Percentiles rank a stretch among this genome's conserved stretches.
These are phyloP conservation scores for Drosophila lutescens DNA, from an alignment of 2,888 invertebrate species.

Conservation along the genomic window DNA sequence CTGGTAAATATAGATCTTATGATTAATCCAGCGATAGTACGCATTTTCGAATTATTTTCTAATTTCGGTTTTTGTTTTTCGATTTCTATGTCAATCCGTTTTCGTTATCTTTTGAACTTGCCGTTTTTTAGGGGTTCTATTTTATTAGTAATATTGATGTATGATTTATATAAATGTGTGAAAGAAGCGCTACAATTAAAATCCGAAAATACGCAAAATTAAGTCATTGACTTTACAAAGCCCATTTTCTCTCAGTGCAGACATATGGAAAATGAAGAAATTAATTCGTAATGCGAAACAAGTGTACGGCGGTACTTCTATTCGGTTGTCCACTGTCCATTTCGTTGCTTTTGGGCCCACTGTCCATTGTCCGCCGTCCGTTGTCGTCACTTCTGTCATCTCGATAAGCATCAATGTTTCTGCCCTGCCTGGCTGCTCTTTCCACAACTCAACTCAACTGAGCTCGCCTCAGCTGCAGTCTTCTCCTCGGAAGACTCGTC, in stretches of 20 bases:
- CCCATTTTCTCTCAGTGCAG: not conserved
- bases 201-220: too few relatives aligned
- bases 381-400: conserved; percentile 74
- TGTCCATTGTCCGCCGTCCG: conserved; percentile 29
- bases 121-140: not conserved
- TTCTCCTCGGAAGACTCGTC: conserved; percentile 4
- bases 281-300: conserved; percentile 64
- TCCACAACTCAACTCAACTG: conserved; percentile 27
- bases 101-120: not conserved
- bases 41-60: too few relatives aligned
- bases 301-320: conserved; percentile 30
- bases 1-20: too few relatives aligned
- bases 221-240: too few relatives aligned
- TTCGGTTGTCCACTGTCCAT: conserved; percentile 18
- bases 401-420: conserved; percentile 82
- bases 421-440: conserved; percentile 55
- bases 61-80: too few relatives aligned
- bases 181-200: too few relatives aligned
- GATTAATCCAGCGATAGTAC: too few relatives aligned
- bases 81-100: too few relatives aligned
- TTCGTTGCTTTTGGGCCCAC: conserved; percentile 10
- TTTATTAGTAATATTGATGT: too few relatives aligned
- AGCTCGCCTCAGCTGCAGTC: not conserved
- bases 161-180: too few relatives aligned
- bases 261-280: conserved; percentile 68